These are phyloP conservation scores for Cataglyphis rosenhaueri DNA, from an alignment of 2,888 invertebrate genomes.

Conservation along the genomic window DNA sequence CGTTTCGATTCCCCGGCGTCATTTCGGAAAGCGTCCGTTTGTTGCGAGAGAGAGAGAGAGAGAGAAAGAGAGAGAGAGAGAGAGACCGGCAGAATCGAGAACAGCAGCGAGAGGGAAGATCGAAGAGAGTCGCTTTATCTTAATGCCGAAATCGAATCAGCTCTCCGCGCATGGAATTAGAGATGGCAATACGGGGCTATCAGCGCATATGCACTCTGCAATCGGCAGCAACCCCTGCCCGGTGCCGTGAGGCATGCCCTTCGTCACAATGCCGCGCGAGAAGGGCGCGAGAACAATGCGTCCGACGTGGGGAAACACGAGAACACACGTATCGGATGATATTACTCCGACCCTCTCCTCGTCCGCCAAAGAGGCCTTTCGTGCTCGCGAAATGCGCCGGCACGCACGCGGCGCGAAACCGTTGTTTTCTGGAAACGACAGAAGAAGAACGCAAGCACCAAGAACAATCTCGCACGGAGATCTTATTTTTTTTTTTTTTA, in stretches of 20 bases:
- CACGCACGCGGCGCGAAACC: conserved; percentile 10
- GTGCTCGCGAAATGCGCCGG: conserved; percentile 59
- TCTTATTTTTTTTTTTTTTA: neutral
- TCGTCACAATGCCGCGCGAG: conserved; percentile 79
- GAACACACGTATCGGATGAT: conserved; percentile 82
- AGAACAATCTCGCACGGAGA: conserved; percentile 21
- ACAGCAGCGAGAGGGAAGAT: conserved; percentile 30
- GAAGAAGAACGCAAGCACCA: conserved; percentile 43
- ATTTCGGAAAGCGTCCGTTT: conserved; percentile 56
- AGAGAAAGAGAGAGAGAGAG: neutral
- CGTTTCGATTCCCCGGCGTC: conserved; percentile 71
- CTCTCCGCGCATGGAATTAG: conserved; percentile 84
- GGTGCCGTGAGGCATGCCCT: conserved; percentile 72
- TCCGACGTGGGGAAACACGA: conserved; percentile 81
- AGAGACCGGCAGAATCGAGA: conserved; percentile 16
- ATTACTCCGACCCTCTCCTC: conserved; percentile 81
- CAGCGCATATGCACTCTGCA: conserved; percentile 83
- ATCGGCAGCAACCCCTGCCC: conserved; percentile 65
- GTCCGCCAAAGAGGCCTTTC: conserved; percentile 51
- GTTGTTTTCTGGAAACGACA: conserved; percentile 12
- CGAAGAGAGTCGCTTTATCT: conserved; percentile 81
- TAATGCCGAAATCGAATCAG: conserved; percentile 85
- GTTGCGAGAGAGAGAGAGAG: conserved; percentile 48
- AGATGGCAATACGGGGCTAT: conserved; percentile 85
- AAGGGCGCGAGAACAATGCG: conserved; percentile 84